A percentile compares a stretch with the other conserved stretches of the same genome.
phyloP scores from a whole-genome alignment of 2,797 vertebrate genomes.

The Diceros bicornis region DNA sequence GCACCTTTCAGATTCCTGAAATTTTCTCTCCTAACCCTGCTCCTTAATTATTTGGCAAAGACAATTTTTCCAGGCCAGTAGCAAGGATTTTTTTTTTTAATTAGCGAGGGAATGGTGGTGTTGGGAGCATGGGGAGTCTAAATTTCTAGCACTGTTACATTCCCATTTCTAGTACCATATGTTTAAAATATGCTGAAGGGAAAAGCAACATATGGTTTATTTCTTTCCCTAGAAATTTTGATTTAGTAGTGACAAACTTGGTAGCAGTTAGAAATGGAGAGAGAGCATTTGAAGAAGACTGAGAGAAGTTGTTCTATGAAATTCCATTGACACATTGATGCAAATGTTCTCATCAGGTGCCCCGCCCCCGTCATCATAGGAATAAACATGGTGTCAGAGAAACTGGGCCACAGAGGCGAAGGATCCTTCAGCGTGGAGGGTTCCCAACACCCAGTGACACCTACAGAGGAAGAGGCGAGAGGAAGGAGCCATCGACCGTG shows the following conservation, averaged over 20 bases:
- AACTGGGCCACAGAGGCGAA: conserved; percentile 44
- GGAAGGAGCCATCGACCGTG: conserved; percentile 26
- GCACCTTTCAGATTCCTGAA: not conserved
- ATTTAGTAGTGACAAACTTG: conserved; percentile 74
- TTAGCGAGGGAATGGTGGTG: conserved; percentile 55
- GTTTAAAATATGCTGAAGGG: conserved; percentile 79
- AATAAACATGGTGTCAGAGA: not conserved
- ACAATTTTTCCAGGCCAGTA: conserved; percentile 69
- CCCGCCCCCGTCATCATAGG: not conserved
- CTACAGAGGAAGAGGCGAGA: conserved; percentile 51
- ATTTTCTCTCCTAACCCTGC: not conserved
- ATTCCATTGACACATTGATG: conserved; percentile 50
- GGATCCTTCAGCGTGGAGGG: not conserved
- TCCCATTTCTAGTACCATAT: conserved; percentile 76
- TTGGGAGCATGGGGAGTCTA: conserved; percentile 45
- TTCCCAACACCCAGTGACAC: not conserved
- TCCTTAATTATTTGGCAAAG: conserved; percentile 42
- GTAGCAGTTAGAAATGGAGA: conserved; percentile 71
- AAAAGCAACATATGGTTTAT: conserved; percentile 78
- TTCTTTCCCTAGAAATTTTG: conserved; percentile 79
- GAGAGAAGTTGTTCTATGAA: conserved; percentile 65
- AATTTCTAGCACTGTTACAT: conserved; percentile 72
- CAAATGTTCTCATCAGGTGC: conserved; percentile 31
- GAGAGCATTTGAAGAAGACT: conserved; percentile 41
- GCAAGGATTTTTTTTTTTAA: conserved; percentile 59